phyloP scores from a whole-genome alignment of 2,113 vertebrate genomes.

The Setophaga kirtlandii region DNA sequence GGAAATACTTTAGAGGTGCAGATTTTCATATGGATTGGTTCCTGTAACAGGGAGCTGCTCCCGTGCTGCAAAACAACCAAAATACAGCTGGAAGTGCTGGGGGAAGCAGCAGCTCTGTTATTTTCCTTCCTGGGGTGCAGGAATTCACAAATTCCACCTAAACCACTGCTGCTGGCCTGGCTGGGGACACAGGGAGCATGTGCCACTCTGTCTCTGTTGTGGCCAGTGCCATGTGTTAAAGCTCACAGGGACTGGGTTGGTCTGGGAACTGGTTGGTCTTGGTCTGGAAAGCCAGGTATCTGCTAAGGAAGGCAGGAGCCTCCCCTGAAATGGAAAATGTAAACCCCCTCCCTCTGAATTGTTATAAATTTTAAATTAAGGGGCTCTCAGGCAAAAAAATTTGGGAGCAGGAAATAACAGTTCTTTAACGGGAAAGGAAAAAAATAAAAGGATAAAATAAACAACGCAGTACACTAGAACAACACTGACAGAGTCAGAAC shows the following conservation, averaged over 20 bases:
- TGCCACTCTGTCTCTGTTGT: accelerated
- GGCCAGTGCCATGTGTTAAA: background rate
- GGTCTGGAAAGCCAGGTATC: too few species aligned
- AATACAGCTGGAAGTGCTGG: background rate
- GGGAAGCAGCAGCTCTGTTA: background rate
- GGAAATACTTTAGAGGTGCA: background rate
- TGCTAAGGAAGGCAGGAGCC: too few species aligned
- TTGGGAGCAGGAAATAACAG: too few species aligned
- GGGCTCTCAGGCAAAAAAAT: too few species aligned
- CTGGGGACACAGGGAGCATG: background rate
- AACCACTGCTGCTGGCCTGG: background rate
- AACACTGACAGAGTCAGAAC: too few species aligned
- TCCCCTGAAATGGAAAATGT: too few species aligned
- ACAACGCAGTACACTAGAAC: too few species aligned
- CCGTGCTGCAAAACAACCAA: background rate
- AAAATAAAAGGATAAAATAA: too few species aligned
- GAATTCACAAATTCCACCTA: background rate
- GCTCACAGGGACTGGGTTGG: background rate
- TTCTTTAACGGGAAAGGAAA: too few species aligned
- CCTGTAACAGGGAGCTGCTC: background rate
- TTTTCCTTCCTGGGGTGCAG: background rate
- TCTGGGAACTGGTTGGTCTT: background rate
- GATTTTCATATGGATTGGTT: background rate
- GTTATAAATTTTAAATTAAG: too few species aligned
- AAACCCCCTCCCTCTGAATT: too few species aligned